Evolutionary conservation across 2,113 vertebrate species (phyloP), one percentile per base, ranked within the genome.

Genomic region (Oncorhynchus masou): DNA sequence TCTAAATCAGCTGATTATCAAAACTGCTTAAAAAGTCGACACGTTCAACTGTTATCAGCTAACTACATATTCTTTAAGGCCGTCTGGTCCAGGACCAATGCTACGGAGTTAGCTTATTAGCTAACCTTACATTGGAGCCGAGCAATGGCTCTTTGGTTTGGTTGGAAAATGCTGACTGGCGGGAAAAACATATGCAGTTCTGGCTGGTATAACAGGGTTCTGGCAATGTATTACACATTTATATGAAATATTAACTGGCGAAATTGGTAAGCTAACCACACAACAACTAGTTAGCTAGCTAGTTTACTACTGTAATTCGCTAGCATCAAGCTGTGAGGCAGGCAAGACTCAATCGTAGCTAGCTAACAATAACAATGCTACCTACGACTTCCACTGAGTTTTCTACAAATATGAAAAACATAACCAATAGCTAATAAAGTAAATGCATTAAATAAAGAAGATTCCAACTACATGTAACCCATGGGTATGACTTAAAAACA

Each of bases 321-420:
- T n/a, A 62, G 59, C 20, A 57, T 4, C 59, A 22, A 62, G 59
- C 59, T 62, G 51, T 16, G 51, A 62, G 67, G 19, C 15, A 34
- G 74, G 25, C 77, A 79, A 88, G 59, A 75, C 85, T 83, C 75
- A 84, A 65, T 85, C 83, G 87, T 12, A 45, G 9, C 39, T 86
- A 54, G 15, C 51, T 54, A 92, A 92, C 91, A 92, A 92, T 91
- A 92, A 91, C 89, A 91, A 82, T 81, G 87, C 83, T 90, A 89
- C 27, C 81, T 79, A 86, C 85, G 48, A 39, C 62, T 64, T 29
- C 51, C 19, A n/a, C 62, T 74, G 34, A 59, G n/a, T 24, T 83
- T 87, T 73, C 71, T 13, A 29, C 59, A 9, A 34, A n/a, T 67
- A 64, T 69, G 2, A 16, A 48, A 24, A 24, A 70, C n/a, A 2